Percentiles rank a stretch among this genome's conserved stretches.
These are phyloP conservation scores for Enteromius thamalakanensis DNA, from an alignment of 2,797 vertebrate species.

Conservation along the genomic window DNA sequence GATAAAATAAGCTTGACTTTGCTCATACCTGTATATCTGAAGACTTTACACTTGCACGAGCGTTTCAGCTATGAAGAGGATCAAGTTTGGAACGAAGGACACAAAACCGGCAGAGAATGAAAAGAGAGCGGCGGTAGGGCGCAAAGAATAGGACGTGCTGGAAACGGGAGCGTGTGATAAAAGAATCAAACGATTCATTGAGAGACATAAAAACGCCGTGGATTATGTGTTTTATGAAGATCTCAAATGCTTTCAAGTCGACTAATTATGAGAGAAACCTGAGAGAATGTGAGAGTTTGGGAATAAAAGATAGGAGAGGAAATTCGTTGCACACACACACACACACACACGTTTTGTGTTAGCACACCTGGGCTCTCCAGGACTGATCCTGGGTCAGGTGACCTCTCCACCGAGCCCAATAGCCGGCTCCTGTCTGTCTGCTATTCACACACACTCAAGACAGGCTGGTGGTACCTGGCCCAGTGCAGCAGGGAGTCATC, in stretches of 20 bases:
- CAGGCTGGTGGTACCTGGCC: slow-evolving; percentile 51
- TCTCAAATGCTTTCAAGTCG: slow-evolving; percentile 15
- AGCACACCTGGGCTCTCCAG: slow-evolving; percentile 56
- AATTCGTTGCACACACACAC: slow-evolving; percentile 54
- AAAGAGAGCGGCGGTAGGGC: slow-evolving; percentile 3
- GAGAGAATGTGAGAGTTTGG: slow-evolving; percentile 19
- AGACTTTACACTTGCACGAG: slow-evolving; percentile 27
- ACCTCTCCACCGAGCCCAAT: slow-evolving; percentile 64
- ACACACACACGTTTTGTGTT: slow-evolving; percentile 62
- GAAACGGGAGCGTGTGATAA: slow-evolving; percentile 11
- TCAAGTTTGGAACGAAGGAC: slow-evolving; percentile 33
- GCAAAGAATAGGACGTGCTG: slow-evolving; percentile 32
- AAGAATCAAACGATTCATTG: slow-evolving; percentile 25
- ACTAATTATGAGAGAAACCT: slow-evolving; percentile 10
- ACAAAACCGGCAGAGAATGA: slow-evolving; percentile 22
- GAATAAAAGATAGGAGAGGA: slow-evolving; percentile 17
- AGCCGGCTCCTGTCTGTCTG: slow-evolving; percentile 68
- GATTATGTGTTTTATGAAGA: slow-evolving; percentile 44
- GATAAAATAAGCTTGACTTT: slow-evolving; percentile 38
- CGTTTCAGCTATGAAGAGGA: slow-evolving; percentile 18
- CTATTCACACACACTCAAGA: slow-evolving; percentile 35
- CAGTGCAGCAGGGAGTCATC: slow-evolving; percentile 62
- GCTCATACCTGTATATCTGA: slow-evolving; percentile 37
- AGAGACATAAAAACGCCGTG: slow-evolving; percentile 13
- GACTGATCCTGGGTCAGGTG: slow-evolving; percentile 61